Base-by-base conservation (phyloP, 2,888 invertebrate genomes). In the Epinotia ramella region DNA sequence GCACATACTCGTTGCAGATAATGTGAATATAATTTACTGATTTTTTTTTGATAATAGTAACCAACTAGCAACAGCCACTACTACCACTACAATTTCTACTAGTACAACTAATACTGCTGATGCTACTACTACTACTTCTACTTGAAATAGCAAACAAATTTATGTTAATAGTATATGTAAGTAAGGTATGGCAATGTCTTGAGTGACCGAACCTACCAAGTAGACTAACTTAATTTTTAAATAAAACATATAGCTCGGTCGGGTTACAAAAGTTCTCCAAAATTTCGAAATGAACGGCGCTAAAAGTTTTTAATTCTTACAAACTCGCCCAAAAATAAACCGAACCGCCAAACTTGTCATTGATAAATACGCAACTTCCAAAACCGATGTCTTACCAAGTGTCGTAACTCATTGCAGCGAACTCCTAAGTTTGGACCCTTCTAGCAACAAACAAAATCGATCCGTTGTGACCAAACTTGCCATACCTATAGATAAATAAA, bases 381-480 rank as follows among this genome's bases (percentile, higher is more conserved):
- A 56, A 56, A 68, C 59, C 57, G 33, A 18, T 16, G 44, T 62
- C 33, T 6, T 33, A 33, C 33, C 33, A 33, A 33, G 7, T 33
- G 40, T 40, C 68, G 57, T 59, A 68, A 59, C 68, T 68, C 66
- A 66, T n/a, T 68, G 57, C 67, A 68, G 24, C 44, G 69, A 71
- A 68, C 72, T 70, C 72, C 68, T n/a, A 57, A 77, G 53, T 76
- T 62, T 56, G 78, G 59, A 77, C 73, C 63, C 63, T 53, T 59
- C 49, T 53, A 24, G 66, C 20, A 40, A 57, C 49, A 57, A 68
- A 73, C 57, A 69, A 75, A 67, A 76, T 72, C 91, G 86, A 93
- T 93, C 81, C 83, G 78, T 84, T 83, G 91, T 93, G 94, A 94
- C 94, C 94, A 92, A 88, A 87, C 88, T 87, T 91, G 80, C 77